Base-by-base conservation (phyloP, 2,797 vertebrate genomes). In the Gephyroberyx darwinii region DNA sequence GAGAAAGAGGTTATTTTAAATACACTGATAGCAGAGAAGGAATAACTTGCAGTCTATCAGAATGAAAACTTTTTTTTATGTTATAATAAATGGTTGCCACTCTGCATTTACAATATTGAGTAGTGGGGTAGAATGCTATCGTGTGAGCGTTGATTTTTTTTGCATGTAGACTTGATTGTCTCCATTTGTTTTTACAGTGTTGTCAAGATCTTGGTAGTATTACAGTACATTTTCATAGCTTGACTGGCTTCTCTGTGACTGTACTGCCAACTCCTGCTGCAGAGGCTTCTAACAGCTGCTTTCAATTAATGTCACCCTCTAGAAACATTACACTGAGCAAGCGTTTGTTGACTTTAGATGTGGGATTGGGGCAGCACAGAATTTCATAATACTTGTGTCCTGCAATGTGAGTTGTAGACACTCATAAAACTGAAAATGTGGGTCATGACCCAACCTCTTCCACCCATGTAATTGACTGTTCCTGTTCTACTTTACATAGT, bases 331-430 rank as follows among this genome's bases (percentile, higher is more conserved):
- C 84, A 78, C 84, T 19, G 57, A 86, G 86, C 85, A 85, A 85
- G 85, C 87, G 81, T 89, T 89, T 93, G 90, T 92, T 92, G 90
- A 91, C 87, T 93, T 92, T 80, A 90, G 86, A 88, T 84, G 87
- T 88, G 74, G 83, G 79, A 68, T 77, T 59, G 63, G 52, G 75
- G 80, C 75, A 67, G 81, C 77, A 64, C 69, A 14, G 74, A 81
- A 83, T 90, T 89, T 91, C 89, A 78, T 88, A 89, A 91, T 84
- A 72, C 78, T 77, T 67, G 71, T 6, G 87, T 73, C 73, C 84
- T 87, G 57, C 78, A 83, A 91, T 86, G 75, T 89, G 86, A 90
- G 78, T 90, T 89, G 88, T 83, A 81, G 84, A 54, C 45, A 33
- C 67, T 80, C 75, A 45, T 90, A 80, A 91, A 87, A 81, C 47